A percentile compares a stretch with the other conserved stretches of the same genome.
Conservation (phyloP, 2,113 vertebrate species). For the Mus spicilegus region DNA sequence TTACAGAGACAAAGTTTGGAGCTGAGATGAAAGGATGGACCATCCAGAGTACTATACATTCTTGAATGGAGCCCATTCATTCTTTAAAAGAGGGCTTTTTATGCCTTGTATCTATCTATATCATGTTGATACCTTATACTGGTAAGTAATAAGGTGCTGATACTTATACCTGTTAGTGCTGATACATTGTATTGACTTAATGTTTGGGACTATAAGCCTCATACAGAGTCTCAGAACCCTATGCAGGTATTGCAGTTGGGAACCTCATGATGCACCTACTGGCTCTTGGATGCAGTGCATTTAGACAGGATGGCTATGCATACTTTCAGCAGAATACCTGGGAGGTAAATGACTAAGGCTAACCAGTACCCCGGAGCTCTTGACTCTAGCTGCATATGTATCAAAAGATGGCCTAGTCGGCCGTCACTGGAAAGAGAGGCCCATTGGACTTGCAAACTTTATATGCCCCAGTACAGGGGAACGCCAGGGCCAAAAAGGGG, state of each 20-base stretch:
- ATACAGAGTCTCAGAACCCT: not conserved
- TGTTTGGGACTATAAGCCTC: not conserved
- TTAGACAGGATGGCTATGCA: not conserved
- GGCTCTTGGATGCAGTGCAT: not conserved
- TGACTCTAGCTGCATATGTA: no score
- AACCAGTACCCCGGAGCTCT: no score
- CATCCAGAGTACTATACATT: no score
- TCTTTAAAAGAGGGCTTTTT: not conserved
- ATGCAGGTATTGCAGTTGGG: not conserved
- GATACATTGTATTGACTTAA: not conserved
- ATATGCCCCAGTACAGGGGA: no score
- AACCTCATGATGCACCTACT: not conserved
- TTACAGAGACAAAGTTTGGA: no score
- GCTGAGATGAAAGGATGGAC: no score
- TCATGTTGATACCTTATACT: not conserved
- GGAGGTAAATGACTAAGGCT: not conserved
- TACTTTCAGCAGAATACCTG: not conserved
- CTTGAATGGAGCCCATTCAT: no score
- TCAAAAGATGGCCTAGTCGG: no score
- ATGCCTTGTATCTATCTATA: not conserved
- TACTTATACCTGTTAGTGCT: not conserved
- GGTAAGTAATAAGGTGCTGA: not conserved
- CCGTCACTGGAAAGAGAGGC: no score
- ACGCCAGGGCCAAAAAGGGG: no score
- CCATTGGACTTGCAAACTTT: no score